These are phyloP conservation scores for Phenganax subtilis DNA, from an alignment of 92 coral and sea anemone species.

Conservation along the genomic window DNA sequence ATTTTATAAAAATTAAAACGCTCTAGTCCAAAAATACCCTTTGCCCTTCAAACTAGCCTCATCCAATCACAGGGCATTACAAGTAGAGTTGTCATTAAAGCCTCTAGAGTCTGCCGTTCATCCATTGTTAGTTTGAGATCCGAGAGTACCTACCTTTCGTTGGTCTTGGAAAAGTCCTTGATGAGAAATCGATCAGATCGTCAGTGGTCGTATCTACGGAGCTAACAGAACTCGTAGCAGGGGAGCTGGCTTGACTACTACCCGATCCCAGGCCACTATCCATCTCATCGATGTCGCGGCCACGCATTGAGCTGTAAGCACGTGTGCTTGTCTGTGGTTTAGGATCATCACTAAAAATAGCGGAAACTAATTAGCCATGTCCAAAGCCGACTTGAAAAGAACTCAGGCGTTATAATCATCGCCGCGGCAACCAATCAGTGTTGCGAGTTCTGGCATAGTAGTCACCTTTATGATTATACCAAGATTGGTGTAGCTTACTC, in stretches of 20 bases:
- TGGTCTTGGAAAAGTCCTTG: constrained; percentile 22
- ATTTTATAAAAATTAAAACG: no score
- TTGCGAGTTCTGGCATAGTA: no score
- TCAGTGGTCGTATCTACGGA: constrained; percentile 88
- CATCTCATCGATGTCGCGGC: constrained; percentile 41
- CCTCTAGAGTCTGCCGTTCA: no score
- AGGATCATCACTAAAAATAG: constrained; percentile 47
- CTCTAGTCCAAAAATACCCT: no score
- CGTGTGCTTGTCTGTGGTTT: constrained; percentile 56
- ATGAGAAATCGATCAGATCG: constrained; percentile 66
- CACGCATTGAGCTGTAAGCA: constrained; percentile 54
- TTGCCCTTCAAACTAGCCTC: no score
- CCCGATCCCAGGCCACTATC: constrained; percentile 92
- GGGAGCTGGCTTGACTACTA: constrained; percentile 54
- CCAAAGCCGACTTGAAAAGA: no score
- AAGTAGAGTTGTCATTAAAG: no score
- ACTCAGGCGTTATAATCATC: no score
- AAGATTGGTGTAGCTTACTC: constrained; percentile 12
- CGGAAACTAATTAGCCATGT: not conserved
- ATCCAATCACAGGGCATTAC: no score
- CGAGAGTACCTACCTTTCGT: not conserved
- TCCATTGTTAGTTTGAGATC: not conserved
- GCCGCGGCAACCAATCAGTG: no score
- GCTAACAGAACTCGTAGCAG: constrained; percentile 95
- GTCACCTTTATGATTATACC: not conserved